Base-by-base conservation (phyloP, 2,113 vertebrate genomes). In the Podarcis muralis region DNA sequence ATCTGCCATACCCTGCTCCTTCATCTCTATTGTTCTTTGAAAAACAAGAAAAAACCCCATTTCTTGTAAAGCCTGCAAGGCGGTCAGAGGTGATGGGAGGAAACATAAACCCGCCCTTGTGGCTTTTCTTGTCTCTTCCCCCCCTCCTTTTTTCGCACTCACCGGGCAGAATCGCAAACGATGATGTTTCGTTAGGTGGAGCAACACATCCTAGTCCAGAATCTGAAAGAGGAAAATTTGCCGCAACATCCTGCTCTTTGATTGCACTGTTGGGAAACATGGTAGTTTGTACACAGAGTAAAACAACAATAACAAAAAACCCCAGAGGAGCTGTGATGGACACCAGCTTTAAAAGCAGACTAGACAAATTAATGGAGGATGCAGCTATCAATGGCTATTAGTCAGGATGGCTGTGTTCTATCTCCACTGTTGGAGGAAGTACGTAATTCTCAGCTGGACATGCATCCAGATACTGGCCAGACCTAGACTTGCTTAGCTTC, bases 51-150 rank as follows among this genome's bases (percentile, higher is more conserved):
- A 43, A 43, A 43, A 43, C 6, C 6, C 43, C 43, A 43, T 43
- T 92, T 65, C 23, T 87, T 88, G 37, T 84, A 92, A 89, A 15
- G 91, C 37, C 84, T 86, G 87, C 68, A 80, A 93, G 81, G 37
- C 74, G 82, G 81, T 91, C 89, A 84, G 88, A 92, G 85, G 87
- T 37, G n/a, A 86, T 82, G 22, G 72, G 79, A 40, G 88, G 9
- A 79, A 12, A 2, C 5, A 35, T 87, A 89, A 59, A 37, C 6
- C 0, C 3, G 30, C 15, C 72, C n/a, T n/a, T 53, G 16, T 8
- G 16, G 48, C 7, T 16, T 57, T 32, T 8, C 78, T 20, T 15
- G 5, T 53, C 27, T 16, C 43, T 9, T 0, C 43, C 4, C 15
- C 6, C 3, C 2, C 7, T 6, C 6, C 7, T 27, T 9, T 40